Conservation (phyloP, 2,113 vertebrate species). For the Coregonus clupeaformis region DNA sequence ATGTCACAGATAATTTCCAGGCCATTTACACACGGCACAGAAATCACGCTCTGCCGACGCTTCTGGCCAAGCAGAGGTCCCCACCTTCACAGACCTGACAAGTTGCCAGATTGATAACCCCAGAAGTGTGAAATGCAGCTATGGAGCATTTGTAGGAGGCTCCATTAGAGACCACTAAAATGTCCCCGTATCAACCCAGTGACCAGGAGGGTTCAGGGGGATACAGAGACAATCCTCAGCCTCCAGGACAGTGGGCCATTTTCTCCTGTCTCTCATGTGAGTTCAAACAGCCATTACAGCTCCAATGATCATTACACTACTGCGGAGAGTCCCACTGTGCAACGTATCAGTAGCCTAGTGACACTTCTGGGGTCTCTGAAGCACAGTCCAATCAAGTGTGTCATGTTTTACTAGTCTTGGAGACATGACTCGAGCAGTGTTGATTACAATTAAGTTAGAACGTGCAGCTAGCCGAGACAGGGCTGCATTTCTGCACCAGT, state of each 20-base stretch:
- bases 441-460: neutral
- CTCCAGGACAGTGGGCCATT: neutral
- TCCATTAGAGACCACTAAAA: neutral
- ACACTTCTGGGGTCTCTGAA: neutral
- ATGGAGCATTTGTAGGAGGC: neutral
- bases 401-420: neutral
- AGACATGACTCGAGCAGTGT: neutral
- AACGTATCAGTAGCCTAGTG: neutral
- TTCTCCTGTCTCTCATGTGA: neutral
- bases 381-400: neutral
- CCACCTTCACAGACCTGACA: slow-evolving; percentile 23
- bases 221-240: neutral
- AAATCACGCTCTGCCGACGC: slow-evolving; percentile 9
- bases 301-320: neutral
- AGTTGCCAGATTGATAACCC: slow-evolving; percentile 28
- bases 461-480: neutral
- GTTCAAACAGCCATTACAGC: neutral
- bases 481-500: neutral
- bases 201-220: neutral
- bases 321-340: neutral
- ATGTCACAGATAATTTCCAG: slow-evolving; percentile 45
- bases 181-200: neutral
- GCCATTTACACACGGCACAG: slow-evolving; percentile 27
- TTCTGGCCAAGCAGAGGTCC: slow-evolving; percentile 7
- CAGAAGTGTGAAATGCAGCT: neutral